Evolutionary conservation across 2,797 vertebrate species (phyloP).

Genomic region (Eulemur mongoz): DNA sequence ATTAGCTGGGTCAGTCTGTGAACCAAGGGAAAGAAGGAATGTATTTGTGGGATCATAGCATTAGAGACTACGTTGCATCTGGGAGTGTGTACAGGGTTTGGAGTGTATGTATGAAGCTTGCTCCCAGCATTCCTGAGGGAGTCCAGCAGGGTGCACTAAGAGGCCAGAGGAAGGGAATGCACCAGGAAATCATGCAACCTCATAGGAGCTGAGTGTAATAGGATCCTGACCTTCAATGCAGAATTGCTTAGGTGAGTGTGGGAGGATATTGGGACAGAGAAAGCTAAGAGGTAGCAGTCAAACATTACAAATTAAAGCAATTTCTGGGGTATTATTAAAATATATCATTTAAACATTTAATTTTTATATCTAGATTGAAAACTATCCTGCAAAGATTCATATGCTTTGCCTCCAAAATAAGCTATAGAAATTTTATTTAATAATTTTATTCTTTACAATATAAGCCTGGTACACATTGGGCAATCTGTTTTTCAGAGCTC

Average conservation of each 20-base stretch:
- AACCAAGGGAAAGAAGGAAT: neutral
- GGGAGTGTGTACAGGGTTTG: fast-evolving
- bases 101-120: fast-evolving
- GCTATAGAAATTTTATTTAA: neutral
- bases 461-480: neutral
- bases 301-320: neutral
- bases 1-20: neutral
- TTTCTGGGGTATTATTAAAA: neutral
- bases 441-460: neutral
- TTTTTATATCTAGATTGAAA: neutral
- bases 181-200: neutral
- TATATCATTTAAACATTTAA: neutral
- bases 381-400: neutral
- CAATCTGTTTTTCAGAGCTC: neutral
- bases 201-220: neutral
- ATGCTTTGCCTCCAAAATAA: neutral
- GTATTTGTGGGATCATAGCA: neutral
- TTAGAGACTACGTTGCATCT: neutral
- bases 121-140: slow-evolving; percentile 29
- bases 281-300: neutral
- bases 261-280: neutral
- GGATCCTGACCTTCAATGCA: neutral
- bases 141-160: slow-evolving; percentile 81
- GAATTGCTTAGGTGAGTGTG: neutral
- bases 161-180: slow-evolving; percentile 56